phyloP scores from a whole-genome alignment of 2,113 vertebrate species.

The Bungarus multicinctus region DNA sequence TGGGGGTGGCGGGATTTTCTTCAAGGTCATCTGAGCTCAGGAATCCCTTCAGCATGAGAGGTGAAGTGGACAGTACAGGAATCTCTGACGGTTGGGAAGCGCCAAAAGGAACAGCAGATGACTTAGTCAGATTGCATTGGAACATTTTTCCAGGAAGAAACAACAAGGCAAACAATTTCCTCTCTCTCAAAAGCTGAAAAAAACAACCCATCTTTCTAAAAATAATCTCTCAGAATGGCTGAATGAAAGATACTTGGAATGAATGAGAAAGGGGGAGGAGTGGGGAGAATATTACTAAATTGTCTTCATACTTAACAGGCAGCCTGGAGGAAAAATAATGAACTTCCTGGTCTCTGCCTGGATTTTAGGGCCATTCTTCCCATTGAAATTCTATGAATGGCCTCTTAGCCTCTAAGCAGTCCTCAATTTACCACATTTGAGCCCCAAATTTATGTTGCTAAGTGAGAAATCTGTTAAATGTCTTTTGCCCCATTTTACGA shows the following conservation, averaged over 20 bases:
- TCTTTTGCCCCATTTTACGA: not conserved
- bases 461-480: not conserved
- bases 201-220: not conserved
- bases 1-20: not conserved
- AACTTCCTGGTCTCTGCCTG: too few relatives aligned
- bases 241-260: not conserved
- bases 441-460: not conserved
- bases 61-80: not conserved
- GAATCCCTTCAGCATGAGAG: not conserved
- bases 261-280: not conserved
- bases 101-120: not conserved
- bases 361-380: not conserved
- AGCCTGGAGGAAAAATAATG: not conserved
- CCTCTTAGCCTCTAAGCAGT: not conserved
- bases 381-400: not conserved
- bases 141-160: not conserved
- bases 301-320: not conserved
- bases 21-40: not conserved
- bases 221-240: not conserved
- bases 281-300: not conserved
- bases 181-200: not conserved
- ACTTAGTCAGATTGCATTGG: not conserved
- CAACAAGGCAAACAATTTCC: not conserved
- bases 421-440: not conserved
- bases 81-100: not conserved